Conservation (phyloP, 2,888 invertebrate genomes). For the Lasioglossum malachurum region DNA sequence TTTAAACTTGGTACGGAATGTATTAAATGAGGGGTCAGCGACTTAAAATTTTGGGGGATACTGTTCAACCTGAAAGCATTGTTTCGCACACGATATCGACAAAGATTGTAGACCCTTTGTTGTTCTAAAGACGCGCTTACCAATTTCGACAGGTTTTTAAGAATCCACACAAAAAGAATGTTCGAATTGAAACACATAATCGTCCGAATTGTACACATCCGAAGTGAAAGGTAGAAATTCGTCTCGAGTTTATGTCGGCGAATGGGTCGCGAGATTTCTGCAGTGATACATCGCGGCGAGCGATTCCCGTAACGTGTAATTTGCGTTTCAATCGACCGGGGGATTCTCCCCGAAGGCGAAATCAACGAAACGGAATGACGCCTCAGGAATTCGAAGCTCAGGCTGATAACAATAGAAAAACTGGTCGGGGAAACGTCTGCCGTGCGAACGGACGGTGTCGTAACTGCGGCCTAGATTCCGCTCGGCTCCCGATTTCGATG, state of each 20-base stretch:
- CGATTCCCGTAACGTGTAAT: slow-evolving; percentile 36
- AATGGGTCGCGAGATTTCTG: slow-evolving; percentile 2
- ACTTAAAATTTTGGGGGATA: too few relatives aligned
- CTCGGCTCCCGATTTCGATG: slow-evolving; percentile 22
- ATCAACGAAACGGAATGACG: slow-evolving; percentile 47
- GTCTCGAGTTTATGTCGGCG: slow-evolving; percentile 2
- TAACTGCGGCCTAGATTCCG: slow-evolving; percentile 50
- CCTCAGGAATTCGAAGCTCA: slow-evolving; percentile 29
- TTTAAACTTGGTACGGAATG: too few relatives aligned
- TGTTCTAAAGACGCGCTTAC: neutral
- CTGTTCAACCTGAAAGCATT: too few relatives aligned
- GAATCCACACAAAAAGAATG: too few relatives aligned
- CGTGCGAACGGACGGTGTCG: slow-evolving; percentile 45
- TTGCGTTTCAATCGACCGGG: slow-evolving; percentile 21
- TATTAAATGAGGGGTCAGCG: too few relatives aligned
- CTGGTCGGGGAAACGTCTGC: slow-evolving; percentile 41
- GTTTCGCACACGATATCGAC: too few relatives aligned
- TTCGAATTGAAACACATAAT: too few relatives aligned
- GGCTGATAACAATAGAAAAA: slow-evolving; percentile 53
- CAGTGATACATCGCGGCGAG: slow-evolving; percentile 10
- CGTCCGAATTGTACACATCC: neutral
- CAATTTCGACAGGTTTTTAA: too few relatives aligned
- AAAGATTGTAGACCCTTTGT: too few relatives aligned
- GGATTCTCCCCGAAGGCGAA: slow-evolving; percentile 16
- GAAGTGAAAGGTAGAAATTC: neutral